These are phyloP conservation scores for Gobius niger DNA, from an alignment of 2,113 vertebrate genomes.

Conservation along the genomic window DNA sequence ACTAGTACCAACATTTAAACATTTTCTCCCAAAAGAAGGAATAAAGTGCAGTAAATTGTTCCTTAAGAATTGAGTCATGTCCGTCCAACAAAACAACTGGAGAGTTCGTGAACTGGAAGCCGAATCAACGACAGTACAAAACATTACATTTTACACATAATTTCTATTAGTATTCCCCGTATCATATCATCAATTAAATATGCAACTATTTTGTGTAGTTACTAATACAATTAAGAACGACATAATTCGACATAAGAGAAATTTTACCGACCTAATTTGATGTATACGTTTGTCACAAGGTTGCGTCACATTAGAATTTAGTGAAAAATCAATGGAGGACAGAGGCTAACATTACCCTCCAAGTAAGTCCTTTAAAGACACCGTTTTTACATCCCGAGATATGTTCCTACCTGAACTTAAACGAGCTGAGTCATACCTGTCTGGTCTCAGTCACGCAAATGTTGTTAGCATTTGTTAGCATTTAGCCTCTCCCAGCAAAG, in stretches of 20 bases:
- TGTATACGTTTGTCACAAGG: no score
- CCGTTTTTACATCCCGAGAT: no score
- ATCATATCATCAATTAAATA: no score
- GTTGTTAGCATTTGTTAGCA: no score
- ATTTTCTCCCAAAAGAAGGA: slow-evolving; percentile 49
- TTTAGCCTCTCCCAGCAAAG: no score
- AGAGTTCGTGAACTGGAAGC: slow-evolving; percentile 51
- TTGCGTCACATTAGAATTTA: no score
- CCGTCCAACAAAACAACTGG: slow-evolving; percentile 52
- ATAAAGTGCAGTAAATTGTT: slow-evolving; percentile 71
- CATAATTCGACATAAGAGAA: neutral
- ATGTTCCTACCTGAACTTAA: no score
- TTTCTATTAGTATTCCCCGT: slow-evolving; percentile 30
- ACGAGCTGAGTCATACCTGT: no score
- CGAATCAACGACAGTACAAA: slow-evolving; percentile 56
- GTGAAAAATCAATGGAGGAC: no score
- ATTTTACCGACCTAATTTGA: slow-evolving; percentile 20
- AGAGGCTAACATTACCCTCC: no score
- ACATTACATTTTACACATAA: slow-evolving; percentile 52
- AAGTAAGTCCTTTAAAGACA: no score
- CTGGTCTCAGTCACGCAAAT: no score
- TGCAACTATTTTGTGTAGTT: slow-evolving; percentile 6
- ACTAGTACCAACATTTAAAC: slow-evolving; percentile 26
- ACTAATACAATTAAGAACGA: neutral
- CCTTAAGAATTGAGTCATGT: slow-evolving; percentile 46